These are phyloP conservation scores for Leucoptera coffeella DNA, from an alignment of 2,888 invertebrate species.

Conservation along the genomic window DNA sequence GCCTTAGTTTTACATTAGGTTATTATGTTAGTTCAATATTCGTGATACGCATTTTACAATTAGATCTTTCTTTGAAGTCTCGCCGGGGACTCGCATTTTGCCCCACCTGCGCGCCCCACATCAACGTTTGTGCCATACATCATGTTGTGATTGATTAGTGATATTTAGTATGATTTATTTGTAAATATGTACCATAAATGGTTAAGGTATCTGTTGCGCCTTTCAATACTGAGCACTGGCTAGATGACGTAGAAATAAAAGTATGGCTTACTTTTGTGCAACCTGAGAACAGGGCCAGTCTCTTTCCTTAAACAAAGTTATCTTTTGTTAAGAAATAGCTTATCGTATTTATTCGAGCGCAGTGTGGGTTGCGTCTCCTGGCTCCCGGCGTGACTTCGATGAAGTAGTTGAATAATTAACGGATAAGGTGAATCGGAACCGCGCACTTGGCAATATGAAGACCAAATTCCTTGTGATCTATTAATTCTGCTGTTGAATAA, in stretches of 20 bases:
- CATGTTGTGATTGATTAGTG: slow-evolving; percentile 49
- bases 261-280: too few species aligned
- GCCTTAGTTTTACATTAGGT: too few species aligned
- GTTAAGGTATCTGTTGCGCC: too few species aligned
- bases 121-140: slow-evolving; percentile 50
- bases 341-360: slow-evolving; percentile 4
- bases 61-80: slow-evolving; percentile 35
- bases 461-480: slow-evolving; percentile 41
- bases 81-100: slow-evolving; percentile 17
- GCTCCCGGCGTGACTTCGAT: slow-evolving; percentile 44
- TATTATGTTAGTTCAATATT: slow-evolving; percentile 7
- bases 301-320: too few species aligned
- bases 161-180: slow-evolving; percentile 43
- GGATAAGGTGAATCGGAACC: slow-evolving; percentile 35
- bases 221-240: too few species aligned
- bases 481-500: slow-evolving; percentile 48
- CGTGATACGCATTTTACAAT: slow-evolving; percentile 45
- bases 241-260: too few species aligned
- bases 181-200: slow-evolving; percentile 52
- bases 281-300: too few species aligned
- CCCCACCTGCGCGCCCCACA: slow-evolving; percentile 38
- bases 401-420: slow-evolving; percentile 17
- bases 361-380: slow-evolving; percentile 9
- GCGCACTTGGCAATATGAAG: slow-evolving; percentile 14
- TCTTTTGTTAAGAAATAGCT: too few species aligned